phyloP scores from a whole-genome alignment of 2,888 invertebrate genomes.

The Drosophila ezoana region DNA sequence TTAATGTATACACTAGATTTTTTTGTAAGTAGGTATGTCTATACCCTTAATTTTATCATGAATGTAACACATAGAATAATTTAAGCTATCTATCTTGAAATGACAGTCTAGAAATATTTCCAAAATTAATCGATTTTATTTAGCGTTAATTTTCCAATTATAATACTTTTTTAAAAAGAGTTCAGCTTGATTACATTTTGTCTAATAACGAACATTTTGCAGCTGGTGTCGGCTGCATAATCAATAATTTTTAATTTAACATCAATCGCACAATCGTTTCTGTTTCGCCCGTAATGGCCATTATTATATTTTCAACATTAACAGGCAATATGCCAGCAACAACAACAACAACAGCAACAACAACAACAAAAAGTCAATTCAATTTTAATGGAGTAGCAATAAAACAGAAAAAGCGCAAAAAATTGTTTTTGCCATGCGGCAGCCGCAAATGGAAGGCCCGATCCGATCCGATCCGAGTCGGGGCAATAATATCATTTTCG shows the following conservation, averaged over 20 bases:
- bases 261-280: conserved; percentile 77
- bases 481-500: conserved; percentile 70
- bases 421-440: conserved; percentile 73
- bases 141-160: too few relatives aligned
- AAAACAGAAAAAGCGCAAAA: conserved; percentile 77
- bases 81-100: too few relatives aligned
- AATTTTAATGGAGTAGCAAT: conserved; percentile 80
- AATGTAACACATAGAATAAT: too few relatives aligned
- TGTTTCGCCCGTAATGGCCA: conserved; percentile 71
- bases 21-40: too few relatives aligned
- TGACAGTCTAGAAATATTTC: too few relatives aligned
- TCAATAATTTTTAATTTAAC: conserved; percentile 79
- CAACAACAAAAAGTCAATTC: conserved; percentile 69
- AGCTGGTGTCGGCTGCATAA: conserved; percentile 55
- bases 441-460: conserved; percentile 6
- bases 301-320: conserved; percentile 76
- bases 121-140: too few relatives aligned
- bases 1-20: too few relatives aligned
- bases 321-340: conserved; percentile 50
- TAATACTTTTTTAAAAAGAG: too few relatives aligned
- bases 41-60: too few relatives aligned
- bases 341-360: conserved; percentile 25
- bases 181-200: too few relatives aligned
- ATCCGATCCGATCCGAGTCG: conserved; percentile 31
- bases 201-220: conserved; percentile 61